Percentiles rank a stretch among this genome's conserved stretches.
Conservation (phyloP, 2,888 invertebrate species). For the Synanthedon tipuliformis region DNA sequence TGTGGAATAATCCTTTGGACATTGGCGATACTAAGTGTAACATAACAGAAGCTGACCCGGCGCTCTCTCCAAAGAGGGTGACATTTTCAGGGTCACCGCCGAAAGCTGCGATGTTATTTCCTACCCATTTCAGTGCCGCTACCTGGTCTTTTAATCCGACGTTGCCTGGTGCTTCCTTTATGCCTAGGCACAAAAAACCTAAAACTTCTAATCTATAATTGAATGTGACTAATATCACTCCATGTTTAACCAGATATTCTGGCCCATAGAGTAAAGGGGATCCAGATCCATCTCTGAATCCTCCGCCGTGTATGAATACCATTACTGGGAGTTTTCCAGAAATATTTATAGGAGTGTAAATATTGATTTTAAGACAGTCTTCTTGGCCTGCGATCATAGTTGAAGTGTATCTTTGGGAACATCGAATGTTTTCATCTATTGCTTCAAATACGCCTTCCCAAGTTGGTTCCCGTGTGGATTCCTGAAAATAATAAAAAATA, state of each 20-base stretch:
- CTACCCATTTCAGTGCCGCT: slow-evolving; percentile 47
- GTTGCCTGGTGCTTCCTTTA: slow-evolving; percentile 53
- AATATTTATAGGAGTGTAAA: slow-evolving; percentile 36
- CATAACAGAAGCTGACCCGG: slow-evolving; percentile 49
- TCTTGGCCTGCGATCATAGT: slow-evolving; percentile 33
- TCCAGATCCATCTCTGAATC: slow-evolving; percentile 50
- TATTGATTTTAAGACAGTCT: slow-evolving; percentile 48
- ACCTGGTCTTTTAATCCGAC: slow-evolving; percentile 57
- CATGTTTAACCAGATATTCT: slow-evolving; percentile 38
- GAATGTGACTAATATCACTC: slow-evolving; percentile 45
- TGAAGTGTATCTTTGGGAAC: slow-evolving; percentile 39
- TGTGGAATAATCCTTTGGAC: slow-evolving; percentile 49
- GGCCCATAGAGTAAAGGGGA: slow-evolving; percentile 50
- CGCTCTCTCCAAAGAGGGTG: slow-evolving; percentile 57
- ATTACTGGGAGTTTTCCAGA: slow-evolving; percentile 35
- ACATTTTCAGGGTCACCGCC: slow-evolving; percentile 52
- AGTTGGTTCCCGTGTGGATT: slow-evolving; percentile 24
- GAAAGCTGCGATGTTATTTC: slow-evolving; percentile 40
- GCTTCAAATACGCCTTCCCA: slow-evolving; percentile 45
- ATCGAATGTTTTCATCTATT: slow-evolving; percentile 39
- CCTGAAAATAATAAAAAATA: slow-evolving; percentile 24
- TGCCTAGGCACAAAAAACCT: slow-evolving; percentile 52
- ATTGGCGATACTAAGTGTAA: slow-evolving; percentile 50
- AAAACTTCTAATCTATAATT: slow-evolving; percentile 55
- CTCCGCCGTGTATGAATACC: slow-evolving; percentile 59